These are phyloP conservation scores for Polyploca ridens DNA, from an alignment of 2,888 invertebrate genomes.

Conservation along the genomic window DNA sequence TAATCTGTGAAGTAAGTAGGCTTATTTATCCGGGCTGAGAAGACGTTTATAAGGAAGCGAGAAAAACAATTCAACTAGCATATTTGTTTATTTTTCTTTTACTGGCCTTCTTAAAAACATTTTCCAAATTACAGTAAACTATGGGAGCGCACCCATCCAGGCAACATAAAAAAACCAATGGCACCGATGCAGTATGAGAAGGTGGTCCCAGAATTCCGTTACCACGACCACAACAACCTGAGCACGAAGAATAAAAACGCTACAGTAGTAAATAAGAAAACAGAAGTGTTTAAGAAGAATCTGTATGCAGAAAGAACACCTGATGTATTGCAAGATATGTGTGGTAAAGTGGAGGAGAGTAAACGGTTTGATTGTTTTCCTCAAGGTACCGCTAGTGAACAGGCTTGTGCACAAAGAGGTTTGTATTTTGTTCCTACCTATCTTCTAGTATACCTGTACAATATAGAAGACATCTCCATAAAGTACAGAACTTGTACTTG, in stretches of 20 bases:
- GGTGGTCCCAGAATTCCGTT: slow-evolving; percentile 71
- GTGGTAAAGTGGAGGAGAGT: slow-evolving; percentile 70
- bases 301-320: slow-evolving; percentile 52
- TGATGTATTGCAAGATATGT: slow-evolving; percentile 67
- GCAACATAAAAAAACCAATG: slow-evolving; percentile 65
- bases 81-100: too few species aligned
- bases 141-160: slow-evolving; percentile 78
- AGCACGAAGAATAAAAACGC: slow-evolving; percentile 77
- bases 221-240: slow-evolving; percentile 80
- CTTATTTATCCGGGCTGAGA: too few species aligned
- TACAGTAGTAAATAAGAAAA: slow-evolving; percentile 54
- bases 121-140: slow-evolving; percentile 57
- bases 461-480: too few species aligned
- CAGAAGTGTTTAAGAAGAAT: slow-evolving; percentile 59
- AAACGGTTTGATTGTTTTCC: slow-evolving; percentile 90
- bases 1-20: too few species aligned
- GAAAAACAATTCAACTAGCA: too few species aligned
- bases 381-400: slow-evolving; percentile 76
- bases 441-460: too few species aligned
- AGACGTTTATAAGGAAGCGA: too few species aligned
- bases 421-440: slow-evolving; percentile 5
- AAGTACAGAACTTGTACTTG: too few species aligned
- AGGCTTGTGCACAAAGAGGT: slow-evolving; percentile 85
- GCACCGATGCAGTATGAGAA: slow-evolving; percentile 70
- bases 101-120: neutral